These are phyloP conservation scores for Neoseiulus cucumeris DNA, from an alignment of 1,140 invertebrate species.

Conservation along the genomic window DNA sequence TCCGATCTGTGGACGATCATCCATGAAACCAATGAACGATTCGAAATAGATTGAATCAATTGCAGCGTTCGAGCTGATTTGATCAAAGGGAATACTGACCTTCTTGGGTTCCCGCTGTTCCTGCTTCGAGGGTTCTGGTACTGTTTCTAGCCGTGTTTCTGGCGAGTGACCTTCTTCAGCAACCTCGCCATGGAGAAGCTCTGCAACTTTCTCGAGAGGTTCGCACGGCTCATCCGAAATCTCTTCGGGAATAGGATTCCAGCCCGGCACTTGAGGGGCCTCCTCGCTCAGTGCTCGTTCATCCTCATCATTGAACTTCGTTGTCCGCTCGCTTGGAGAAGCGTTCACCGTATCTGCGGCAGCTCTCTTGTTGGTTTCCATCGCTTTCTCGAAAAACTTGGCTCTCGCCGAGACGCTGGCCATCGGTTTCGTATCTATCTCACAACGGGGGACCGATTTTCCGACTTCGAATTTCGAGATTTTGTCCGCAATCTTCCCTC, in stretches of 20 bases:
- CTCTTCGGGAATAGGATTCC: no score
- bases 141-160: no score
- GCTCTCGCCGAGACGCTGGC: neutral
- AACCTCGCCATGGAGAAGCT: no score
- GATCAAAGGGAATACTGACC: no score
- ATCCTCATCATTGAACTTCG: neutral
- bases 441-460: neutral
- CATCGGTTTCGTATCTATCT: neutral
- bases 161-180: no score
- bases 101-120: no score
- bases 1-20: neutral
- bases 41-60: neutral
- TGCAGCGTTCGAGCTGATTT: no score
- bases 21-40: neutral
- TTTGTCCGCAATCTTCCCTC: neutral
- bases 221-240: no score
- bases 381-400: neutral
- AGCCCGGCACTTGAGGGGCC: no score
- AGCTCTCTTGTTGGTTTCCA: neutral
- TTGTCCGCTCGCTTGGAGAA: neutral
- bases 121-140: no score
- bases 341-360: neutral
- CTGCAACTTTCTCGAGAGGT: no score
- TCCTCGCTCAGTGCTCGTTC: neutral
- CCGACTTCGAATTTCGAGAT: neutral